Conservation (phyloP, 2,113 vertebrate genomes). For the Actinemys pallida region DNA sequence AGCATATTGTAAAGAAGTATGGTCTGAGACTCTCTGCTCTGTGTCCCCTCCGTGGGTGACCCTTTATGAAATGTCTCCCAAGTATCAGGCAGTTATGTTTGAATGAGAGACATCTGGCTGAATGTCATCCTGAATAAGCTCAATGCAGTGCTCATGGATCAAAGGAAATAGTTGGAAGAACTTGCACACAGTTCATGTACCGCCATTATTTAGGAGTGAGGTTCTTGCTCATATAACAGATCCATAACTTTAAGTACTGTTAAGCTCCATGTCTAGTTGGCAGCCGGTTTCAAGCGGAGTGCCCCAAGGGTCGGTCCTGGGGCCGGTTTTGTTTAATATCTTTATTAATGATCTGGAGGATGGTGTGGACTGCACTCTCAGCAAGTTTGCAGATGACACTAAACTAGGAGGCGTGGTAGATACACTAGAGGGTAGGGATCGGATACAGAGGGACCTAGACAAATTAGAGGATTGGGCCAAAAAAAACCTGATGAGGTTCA, state of each 20-base stretch:
- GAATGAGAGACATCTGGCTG: conserved; percentile 34
- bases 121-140: conserved; percentile 34
- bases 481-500: no score
- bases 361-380: no score
- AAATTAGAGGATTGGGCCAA: no score
- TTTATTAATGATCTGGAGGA: no score
- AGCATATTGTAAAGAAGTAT: conserved; percentile 13
- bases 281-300: no score
- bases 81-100: conserved; percentile 51
- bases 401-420: no score
- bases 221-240: not conserved
- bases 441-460: no score
- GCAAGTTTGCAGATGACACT: no score
- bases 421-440: no score
- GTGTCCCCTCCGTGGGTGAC: conserved; percentile 38
- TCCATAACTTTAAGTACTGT: not conserved
- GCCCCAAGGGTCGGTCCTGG: no score
- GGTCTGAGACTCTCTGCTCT: not conserved
- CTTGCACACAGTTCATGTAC: not conserved
- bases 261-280: no score
- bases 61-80: conserved; percentile 61
- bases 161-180: not conserved
- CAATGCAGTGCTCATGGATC: not conserved
- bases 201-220: not conserved
- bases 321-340: no score